phyloP scores from a whole-genome alignment of 2,113 vertebrate genomes.

The Myotis lucifugus region DNA sequence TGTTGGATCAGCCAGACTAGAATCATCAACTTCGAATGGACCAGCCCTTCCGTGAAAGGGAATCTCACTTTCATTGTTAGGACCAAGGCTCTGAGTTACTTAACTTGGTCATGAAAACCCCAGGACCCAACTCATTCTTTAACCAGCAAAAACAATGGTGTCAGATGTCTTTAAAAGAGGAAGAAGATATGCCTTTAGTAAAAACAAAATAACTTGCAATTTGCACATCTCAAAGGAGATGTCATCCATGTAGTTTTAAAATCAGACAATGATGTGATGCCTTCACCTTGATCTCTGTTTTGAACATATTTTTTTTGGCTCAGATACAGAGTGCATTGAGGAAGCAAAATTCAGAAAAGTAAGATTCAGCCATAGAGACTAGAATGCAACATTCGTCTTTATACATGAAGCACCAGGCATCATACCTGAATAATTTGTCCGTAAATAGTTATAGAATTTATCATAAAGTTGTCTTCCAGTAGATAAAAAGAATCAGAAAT shows the following conservation, averaged over 20 bases:
- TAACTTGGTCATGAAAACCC: slow-evolving; percentile 59
- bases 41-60: slow-evolving; percentile 66
- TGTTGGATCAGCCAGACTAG: slow-evolving; percentile 64
- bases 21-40: slow-evolving; percentile 25
- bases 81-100: slow-evolving; percentile 37
- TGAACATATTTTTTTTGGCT: not conserved
- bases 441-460: slow-evolving; percentile 32
- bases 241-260: not conserved
- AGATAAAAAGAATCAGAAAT: not conserved
- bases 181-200: not conserved
- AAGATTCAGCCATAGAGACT: not conserved
- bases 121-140: slow-evolving; percentile 35
- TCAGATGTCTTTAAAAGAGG: slow-evolving; percentile 54
- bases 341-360: slow-evolving; percentile 23
- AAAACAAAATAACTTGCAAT: slow-evolving; percentile 44
- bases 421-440: not conserved
- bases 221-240: slow-evolving; percentile 32
- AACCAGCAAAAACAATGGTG: not conserved
- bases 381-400: not conserved
- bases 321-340: not conserved
- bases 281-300: not conserved
- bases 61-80: slow-evolving; percentile 69
- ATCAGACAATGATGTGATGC: not conserved
- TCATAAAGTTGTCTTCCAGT: not conserved
- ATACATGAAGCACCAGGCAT: not conserved